Conservation (phyloP, 30 jellyfish, hydroid and myxozoan species). For the Hydra vulgaris region DNA sequence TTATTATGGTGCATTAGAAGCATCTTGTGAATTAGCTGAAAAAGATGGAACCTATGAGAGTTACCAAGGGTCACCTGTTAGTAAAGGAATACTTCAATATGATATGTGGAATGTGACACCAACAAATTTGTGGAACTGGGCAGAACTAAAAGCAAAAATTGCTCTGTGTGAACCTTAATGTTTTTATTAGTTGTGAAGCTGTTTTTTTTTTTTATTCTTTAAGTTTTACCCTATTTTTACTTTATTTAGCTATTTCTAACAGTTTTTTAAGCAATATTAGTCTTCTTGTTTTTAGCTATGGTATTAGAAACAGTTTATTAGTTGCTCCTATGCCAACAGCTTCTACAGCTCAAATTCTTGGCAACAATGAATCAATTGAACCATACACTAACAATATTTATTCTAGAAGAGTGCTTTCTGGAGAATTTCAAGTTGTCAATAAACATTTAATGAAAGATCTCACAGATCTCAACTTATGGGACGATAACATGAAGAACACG, state of each 20-base stretch:
- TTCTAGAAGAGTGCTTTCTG: conserved; percentile 96
- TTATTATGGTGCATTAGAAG: conserved; percentile 92
- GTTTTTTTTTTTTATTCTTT: background rate
- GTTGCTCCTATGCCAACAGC: conserved; percentile 99
- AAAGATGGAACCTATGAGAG: conserved; percentile 74
- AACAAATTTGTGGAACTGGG: conserved; percentile 94
- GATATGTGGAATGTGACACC: conserved; percentile 99
- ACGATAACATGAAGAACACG: conserved; percentile 85
- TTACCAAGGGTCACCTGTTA: conserved; percentile 88
- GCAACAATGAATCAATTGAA: conserved; percentile 95
- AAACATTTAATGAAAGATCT: conserved; percentile 81
- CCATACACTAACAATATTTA: conserved; percentile 97
- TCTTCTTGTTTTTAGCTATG: conserved; percentile 54
- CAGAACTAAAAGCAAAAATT: conserved; percentile 60
- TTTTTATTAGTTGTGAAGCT: no score
- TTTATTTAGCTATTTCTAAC: no score
- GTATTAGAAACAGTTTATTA: conserved; percentile 87
- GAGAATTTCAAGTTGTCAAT: conserved; percentile 98
- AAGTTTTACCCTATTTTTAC: no score
- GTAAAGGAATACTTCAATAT: conserved; percentile 88
- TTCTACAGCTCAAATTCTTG: conserved; percentile 97
- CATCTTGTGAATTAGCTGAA: conserved; percentile 94
- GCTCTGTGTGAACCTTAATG: conserved; percentile 79
- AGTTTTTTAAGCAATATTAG: no score
- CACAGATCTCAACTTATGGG: conserved; percentile 82